A percentile compares a stretch with the other conserved stretches of the same genome.
These are phyloP conservation scores for Augochlorella aurata DNA, from an alignment of 2,888 invertebrate species.

Conservation along the genomic window DNA sequence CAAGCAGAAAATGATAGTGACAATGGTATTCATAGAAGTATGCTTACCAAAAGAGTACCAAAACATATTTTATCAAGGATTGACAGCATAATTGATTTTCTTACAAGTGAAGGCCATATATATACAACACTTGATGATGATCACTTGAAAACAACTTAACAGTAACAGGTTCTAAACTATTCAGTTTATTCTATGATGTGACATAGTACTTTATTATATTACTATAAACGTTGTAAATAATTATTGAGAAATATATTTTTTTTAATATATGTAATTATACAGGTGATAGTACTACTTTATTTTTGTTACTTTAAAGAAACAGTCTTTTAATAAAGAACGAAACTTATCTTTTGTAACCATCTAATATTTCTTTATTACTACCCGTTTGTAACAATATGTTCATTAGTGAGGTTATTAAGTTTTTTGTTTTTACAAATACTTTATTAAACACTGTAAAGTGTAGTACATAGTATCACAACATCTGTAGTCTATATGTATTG, in stretches of 20 bases:
- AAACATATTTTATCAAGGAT: neutral
- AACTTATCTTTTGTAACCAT: neutral
- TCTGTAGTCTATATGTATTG: conserved; percentile 65
- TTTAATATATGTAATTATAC: neutral
- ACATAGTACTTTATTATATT: neutral
- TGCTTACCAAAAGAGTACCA: neutral
- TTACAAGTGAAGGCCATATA: neutral
- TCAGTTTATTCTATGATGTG: neutral
- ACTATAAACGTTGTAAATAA: neutral
- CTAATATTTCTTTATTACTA: neutral
- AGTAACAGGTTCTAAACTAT: neutral
- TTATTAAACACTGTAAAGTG: conserved; percentile 77
- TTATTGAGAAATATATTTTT: neutral
- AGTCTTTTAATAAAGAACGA: neutral
- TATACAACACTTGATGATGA: neutral
- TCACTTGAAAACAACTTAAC: neutral
- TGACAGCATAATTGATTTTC: neutral
- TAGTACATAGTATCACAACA: conserved; percentile 79
- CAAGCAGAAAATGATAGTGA: neutral
- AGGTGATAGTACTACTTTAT: no score
- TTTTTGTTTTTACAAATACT: conserved; percentile 74
- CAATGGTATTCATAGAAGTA: neutral
- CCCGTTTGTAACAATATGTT: neutral
- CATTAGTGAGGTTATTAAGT: no score
- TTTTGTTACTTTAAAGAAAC: no score